Evolutionary conservation across 1,140 invertebrate genomes (phyloP).

Genomic region (Lamellibrachia luymesi): DNA sequence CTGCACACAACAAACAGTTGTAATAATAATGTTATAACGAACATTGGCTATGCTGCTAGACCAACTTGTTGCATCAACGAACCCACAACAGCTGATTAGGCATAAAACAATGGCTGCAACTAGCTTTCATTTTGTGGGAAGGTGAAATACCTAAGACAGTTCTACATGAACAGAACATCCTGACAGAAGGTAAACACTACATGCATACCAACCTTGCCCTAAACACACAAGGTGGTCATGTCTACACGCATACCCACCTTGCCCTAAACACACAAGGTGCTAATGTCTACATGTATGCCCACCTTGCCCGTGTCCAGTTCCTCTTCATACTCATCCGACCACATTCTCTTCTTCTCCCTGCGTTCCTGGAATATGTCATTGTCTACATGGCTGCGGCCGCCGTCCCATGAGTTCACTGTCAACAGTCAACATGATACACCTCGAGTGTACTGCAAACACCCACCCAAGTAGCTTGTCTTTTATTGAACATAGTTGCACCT

Average conservation of each 20-base stretch:
- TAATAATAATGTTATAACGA: neutral
- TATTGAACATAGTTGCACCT: too few relatives aligned
- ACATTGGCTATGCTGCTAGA: neutral
- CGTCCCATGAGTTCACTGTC: slow-evolving; percentile 7
- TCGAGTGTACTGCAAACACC: neutral
- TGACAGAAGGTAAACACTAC: too few relatives aligned
- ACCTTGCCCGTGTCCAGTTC: slow-evolving; percentile 8
- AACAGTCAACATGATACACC: neutral
- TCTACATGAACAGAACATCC: too few relatives aligned
- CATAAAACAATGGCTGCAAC: neutral
- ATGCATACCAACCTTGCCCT: too few relatives aligned
- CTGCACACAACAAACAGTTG: neutral
- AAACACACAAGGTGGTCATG: too few relatives aligned
- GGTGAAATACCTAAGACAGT: too few relatives aligned
- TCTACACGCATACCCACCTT: too few relatives aligned
- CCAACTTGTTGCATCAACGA: too few relatives aligned
- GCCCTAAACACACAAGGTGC: too few relatives aligned
- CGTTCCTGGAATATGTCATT: neutral
- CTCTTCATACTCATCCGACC: slow-evolving; percentile 13
- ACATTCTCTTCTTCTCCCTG: neutral
- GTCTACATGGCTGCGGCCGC: neutral
- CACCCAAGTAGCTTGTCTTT: neutral
- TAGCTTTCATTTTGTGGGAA: neutral
- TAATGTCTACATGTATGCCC: neutral
- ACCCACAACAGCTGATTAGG: too few relatives aligned